A percentile compares a stretch with the other conserved stretches of the same genome.
Conservation (phyloP, 2,888 invertebrate species). For the Hetaerina titia region DNA sequence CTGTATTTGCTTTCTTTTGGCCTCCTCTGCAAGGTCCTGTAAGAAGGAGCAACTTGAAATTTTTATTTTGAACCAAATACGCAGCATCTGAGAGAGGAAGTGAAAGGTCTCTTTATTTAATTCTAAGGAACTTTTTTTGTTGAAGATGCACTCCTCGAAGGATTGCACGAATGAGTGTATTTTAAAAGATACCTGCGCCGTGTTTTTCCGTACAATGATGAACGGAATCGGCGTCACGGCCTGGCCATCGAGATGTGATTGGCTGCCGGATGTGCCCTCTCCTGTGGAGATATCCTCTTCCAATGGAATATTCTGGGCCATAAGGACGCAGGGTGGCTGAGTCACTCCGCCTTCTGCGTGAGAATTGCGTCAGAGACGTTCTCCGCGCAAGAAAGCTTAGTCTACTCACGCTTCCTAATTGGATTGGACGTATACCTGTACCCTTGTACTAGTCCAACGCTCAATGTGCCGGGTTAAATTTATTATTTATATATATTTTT, state of each 20-base stretch:
- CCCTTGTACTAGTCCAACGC: constrained; percentile 46
- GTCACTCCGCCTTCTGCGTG: neutral
- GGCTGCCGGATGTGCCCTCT: neutral
- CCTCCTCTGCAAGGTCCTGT: no score
- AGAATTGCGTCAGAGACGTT: neutral
- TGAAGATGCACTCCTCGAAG: neutral
- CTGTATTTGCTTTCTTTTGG: no score
- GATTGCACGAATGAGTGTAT: neutral
- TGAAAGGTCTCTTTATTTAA: neutral
- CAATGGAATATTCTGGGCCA: neutral
- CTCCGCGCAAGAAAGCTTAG: neutral
- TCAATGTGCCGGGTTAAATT: constrained; percentile 38
- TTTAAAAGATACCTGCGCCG: neutral
- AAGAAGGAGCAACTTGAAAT: no score
- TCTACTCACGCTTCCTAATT: neutral
- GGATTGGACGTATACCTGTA: neutral
- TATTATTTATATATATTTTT: constrained; percentile 10
- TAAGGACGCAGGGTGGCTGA: neutral
- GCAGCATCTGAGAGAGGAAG: neutral
- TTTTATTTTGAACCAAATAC: no score
- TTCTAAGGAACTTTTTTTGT: neutral
- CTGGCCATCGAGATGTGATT: neutral
- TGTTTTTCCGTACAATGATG: no score
- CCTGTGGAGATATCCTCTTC: neutral
- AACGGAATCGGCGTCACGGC: neutral